Evolutionary conservation across 2,888 invertebrate species (phyloP), one percentile per base, ranked within the genome.

Genomic region (Carcina quercana): DNA sequence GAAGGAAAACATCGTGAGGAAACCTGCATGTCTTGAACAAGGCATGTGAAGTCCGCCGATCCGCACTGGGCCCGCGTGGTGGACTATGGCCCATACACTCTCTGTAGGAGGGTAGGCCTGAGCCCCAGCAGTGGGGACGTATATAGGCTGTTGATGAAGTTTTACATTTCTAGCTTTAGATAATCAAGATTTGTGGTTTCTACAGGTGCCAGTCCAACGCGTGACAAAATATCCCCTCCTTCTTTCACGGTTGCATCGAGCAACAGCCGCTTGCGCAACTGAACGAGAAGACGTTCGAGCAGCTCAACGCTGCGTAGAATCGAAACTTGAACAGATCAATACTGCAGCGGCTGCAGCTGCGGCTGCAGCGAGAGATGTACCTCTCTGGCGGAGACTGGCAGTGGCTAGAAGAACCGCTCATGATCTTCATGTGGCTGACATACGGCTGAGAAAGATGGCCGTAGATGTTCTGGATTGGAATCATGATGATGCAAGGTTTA

Each of bases 141-240:
- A n/a, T n/a, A n/a, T n/a, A n/a, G n/a, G n/a, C n/a, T n/a, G n/a
- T n/a, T n/a, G n/a, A n/a, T n/a, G n/a, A n/a, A n/a, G n/a, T n/a
- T n/a, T n/a, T n/a, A n/a, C n/a, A n/a, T n/a, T n/a, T n/a, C n/a
- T n/a, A n/a, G n/a, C n/a, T n/a, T n/a, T n/a, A n/a, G n/a, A n/a
- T n/a, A n/a, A n/a, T n/a, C n/a, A n/a, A n/a, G n/a, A n/a, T n/a
- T n/a, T n/a, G n/a, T n/a, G n/a, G n/a, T n/a, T n/a, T n/a, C n/a
- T n/a, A n/a, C 55, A 93, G 92, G 92, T 95, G 53, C 97, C 97
- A 44, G 97, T 98, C 42, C 97, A 97, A 86, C 88, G 97, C 71
- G 96, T 97, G 53, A 97, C 97, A 54, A 97, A 97, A 85, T 97
- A 97, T 85, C 97, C 97, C 25, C 86, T 98, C 53, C 86, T 98